Percentiles rank a stretch among this genome's conserved stretches.
Conservation (phyloP, 30 jellyfish, hydroid and myxozoan genomes). For the Chrysaora quinquecirrha region DNA sequence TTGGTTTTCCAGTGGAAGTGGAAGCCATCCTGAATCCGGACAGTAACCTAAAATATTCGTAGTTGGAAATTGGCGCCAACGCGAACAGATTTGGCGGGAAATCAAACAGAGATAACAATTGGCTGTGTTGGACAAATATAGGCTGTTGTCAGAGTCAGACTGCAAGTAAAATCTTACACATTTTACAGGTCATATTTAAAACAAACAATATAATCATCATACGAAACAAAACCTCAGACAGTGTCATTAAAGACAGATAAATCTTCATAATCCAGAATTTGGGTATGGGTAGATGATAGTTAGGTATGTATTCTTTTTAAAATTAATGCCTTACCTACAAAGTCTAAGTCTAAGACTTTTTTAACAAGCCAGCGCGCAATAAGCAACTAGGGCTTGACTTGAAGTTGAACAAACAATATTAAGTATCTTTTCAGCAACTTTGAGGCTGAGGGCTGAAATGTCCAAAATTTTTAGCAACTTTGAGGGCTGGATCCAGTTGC, state of each 20-base stretch:
- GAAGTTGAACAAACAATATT: not conserved
- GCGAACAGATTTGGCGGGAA: not conserved
- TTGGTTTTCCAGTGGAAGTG: not conserved
- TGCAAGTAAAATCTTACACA: not conserved
- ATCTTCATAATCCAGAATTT: no score
- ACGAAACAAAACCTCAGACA: not conserved
- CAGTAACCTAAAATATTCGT: not conserved
- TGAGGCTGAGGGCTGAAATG: not conserved
- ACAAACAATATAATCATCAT: not conserved
- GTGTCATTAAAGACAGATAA: not conserved
- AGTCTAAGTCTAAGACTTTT: not conserved
- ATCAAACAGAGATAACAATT: not conserved
- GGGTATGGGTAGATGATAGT: no score
- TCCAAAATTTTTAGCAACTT: not conserved
- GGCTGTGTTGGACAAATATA: not conserved
- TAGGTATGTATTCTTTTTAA: no score
- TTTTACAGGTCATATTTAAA: not conserved
- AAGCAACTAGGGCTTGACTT: conserved; percentile 1
- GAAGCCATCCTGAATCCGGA: not conserved
- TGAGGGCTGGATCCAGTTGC: conserved; percentile 1
- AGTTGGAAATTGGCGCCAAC: not conserved
- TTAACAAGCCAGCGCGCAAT: not conserved
- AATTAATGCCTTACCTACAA: not conserved
- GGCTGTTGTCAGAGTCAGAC: not conserved
- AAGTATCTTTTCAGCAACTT: not conserved